Evolutionary conservation across 2,888 invertebrate species (phyloP), one percentile per base, ranked within the genome.

Genomic region (Agrilus biguttatus): DNA sequence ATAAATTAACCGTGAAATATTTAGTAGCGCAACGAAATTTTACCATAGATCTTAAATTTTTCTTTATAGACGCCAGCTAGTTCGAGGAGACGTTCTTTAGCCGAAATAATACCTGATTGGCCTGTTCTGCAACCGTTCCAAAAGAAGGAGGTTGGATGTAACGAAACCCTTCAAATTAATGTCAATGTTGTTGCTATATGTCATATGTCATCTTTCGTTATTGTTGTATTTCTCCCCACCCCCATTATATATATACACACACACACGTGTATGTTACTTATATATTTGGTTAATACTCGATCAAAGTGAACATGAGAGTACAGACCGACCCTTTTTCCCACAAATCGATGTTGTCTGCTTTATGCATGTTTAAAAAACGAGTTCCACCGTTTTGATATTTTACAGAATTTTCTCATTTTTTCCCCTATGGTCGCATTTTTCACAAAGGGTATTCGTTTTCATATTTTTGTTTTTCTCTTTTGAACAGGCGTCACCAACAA

Each of bases 101-200:
- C 89, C 62, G 92, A 93, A 74, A 77, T 91, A 75, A 92, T 93
- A 70, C 92, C 91, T 65, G 92, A 92, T 75, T 93, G 92, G 91
- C 92, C 92, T 64, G 82, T 80, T 67, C 81, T 88, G 66, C 83
- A 84, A 70, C 81, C 79, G 74, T 79, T 80, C 76, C 75, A 74
- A 73, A 79, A 73, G 74, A 77, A 80, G 77, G 86, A 88, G 87
- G 87, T 88, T 83, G 79, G 83, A 75, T 55, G 59, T 57, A 55
- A 58, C 55, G 50, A 52, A 52, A 51, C 28, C 28, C 28, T 28
- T 28, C 28, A 28, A 28, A 28, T 28, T 28, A 28, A 28, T 28
- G 28, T 28, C 28, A 28, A 28, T 28, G 28, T 28, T 28, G 28
- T 28, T 28, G 28, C 28, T 28, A 28, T 28, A 28, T 28, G 28